Conservation (phyloP, 2,797 vertebrate species). For the Galagoides demidoff region DNA sequence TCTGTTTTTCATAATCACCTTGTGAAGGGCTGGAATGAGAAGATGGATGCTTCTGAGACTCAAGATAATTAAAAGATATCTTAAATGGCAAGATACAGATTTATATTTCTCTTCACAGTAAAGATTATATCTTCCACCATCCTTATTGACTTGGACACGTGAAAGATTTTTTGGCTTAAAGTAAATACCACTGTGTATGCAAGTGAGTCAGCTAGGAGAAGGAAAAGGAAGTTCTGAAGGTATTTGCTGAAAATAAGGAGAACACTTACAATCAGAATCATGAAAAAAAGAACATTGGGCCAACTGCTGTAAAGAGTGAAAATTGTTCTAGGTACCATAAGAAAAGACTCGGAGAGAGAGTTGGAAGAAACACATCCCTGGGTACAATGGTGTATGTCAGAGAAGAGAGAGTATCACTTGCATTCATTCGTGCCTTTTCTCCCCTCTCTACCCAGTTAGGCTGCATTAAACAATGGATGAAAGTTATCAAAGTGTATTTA, state of each 20-base stretch:
- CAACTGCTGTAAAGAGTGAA: background rate
- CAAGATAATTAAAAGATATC: background rate
- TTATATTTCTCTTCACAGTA: background rate
- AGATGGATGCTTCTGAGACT: background rate
- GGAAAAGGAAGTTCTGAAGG: background rate
- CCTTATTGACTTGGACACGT: background rate
- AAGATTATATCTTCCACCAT: background rate
- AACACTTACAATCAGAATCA: background rate
- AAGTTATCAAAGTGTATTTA: conserved; percentile 77
- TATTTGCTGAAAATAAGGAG: background rate
- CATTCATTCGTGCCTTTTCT: conserved; percentile 46
- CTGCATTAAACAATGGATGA: conserved; percentile 70
- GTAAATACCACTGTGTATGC: background rate
- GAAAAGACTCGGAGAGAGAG: background rate
- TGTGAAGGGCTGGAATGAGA: background rate
- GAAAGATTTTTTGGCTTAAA: background rate
- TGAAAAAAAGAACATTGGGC: background rate
- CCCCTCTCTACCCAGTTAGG: conserved; percentile 51
- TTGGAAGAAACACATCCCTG: background rate
- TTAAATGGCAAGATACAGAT: background rate
- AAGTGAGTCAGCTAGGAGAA: background rate
- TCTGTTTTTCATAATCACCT: background rate
- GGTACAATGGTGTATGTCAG: background rate
- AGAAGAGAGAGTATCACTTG: background rate
- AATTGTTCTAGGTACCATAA: background rate